Evolutionary conservation across 2,888 invertebrate genomes (phyloP), one percentile per base, ranked within the genome.

Genomic region (Byasa hedistus): DNA sequence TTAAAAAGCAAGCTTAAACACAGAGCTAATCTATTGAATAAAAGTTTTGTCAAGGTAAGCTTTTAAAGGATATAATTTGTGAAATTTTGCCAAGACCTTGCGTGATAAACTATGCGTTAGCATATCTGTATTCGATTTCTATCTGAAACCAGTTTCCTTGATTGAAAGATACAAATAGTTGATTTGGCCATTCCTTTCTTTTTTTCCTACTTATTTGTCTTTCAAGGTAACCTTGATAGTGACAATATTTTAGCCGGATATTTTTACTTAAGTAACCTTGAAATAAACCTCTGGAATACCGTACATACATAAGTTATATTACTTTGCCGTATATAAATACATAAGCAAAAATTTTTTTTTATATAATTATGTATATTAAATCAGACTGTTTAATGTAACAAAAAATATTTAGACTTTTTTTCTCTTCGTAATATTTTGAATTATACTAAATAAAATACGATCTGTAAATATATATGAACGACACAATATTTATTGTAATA

Each of bases 201-300:
- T 39, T 60, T 44, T 65, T 55, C 23, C 48, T 59, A 48, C 59
- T 52, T 44, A 59, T 55, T 21, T 59, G 55, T 60, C 21, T 60
- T 32, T 57, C n/a, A 19, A 44, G 59, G 55, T 54, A 12, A 39
- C 65, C 65, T 65, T 65, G 65, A 59, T 59, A 65, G 56, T 65
- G 65, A 55, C 55, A 48, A 58, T 52, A 57, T 63, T 36, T 7
- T 21, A 32, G 17, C 51, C 57, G 57, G 58, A 52, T 32, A 64
- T 64, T 58, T 51, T 57, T 17, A 23, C n/a, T 51, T 57, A 32
- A 27, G 15, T 57, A 36, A 32, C 64, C 58, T 64, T 64, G 52
- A 51, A 0, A 5, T 51, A 23, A 19, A 8, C 19, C 48, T 48
- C 7, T 4, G 48, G 19, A 48, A 48, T n/a, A 19, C 19, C 19